phyloP scores from a whole-genome alignment of 2,797 vertebrate genomes.

The Steatocranus sp. region DNA sequence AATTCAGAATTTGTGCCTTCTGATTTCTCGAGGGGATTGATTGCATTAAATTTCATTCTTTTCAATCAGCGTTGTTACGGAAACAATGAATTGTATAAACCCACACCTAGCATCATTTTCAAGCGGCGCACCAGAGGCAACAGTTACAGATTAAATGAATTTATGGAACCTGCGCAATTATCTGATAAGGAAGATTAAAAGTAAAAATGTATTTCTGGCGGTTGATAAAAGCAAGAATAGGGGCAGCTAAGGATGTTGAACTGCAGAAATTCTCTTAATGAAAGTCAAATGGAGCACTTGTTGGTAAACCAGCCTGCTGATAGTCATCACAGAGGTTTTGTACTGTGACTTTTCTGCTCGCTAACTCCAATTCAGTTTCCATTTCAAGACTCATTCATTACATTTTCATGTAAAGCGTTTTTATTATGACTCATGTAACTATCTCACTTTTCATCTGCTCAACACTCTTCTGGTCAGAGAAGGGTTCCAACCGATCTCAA shows the following conservation, averaged over 20 bases:
- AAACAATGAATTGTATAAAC: constrained; percentile 52
- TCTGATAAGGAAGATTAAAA: constrained; percentile 54
- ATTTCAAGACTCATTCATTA: neutral
- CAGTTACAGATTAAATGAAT: constrained; percentile 36
- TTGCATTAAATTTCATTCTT: constrained; percentile 47
- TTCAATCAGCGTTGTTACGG: constrained; percentile 50
- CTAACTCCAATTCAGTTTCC: neutral
- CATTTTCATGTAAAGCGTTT: neutral
- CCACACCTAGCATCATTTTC: neutral
- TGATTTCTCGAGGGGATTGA: constrained; percentile 47
- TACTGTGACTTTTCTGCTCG: neutral
- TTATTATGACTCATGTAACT: neutral
- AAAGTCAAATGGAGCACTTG: constrained; percentile 22
- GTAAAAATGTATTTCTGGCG: constrained; percentile 15
- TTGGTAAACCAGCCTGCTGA: constrained; percentile 16
- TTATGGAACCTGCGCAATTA: constrained; percentile 43
- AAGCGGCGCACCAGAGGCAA: neutral
- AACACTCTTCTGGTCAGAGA: neutral
- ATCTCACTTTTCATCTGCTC: neutral
- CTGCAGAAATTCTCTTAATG: constrained; percentile 12
- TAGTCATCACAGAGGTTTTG: neutral
- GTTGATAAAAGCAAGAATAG: constrained; percentile 9
- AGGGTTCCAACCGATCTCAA: neutral
- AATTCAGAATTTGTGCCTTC: constrained; percentile 20
- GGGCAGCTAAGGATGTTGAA: neutral